Evolutionary conservation across 2,797 vertebrate genomes (phyloP), one percentile per base, ranked within the genome.

Genomic region (Diplodus sargus): DNA sequence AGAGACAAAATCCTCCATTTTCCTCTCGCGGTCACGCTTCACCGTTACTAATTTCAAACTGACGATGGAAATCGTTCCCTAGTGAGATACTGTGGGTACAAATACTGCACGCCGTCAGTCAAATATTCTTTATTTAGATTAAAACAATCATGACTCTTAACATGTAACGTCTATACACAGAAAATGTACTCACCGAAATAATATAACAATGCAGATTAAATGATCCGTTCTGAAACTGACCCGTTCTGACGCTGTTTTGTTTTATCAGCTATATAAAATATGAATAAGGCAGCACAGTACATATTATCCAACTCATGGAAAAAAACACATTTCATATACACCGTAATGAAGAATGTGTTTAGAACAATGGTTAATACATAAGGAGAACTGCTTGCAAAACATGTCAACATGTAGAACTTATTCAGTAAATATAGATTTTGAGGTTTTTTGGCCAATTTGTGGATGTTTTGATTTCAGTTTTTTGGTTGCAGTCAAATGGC

Each of bases 221-320:
- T 34, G 60, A 84, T 39, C 78, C 70, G 56, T 76, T 28, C 68
- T 73, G 65, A 78, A 77, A 74, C 15, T 22, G 45, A 82, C 45
- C 62, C 7, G 13, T 81, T 78, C 77, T 85, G 11, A 81, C 74
- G 76, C 76, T 82, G 69, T 88, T 84, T 82, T 4, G 54, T 67
- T 85, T 85, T 25, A 78, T 81, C 82, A 85, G 66, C 73, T 85
- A 66, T 86, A 76, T 74, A 90, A 90, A 86, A 91, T 71, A 88
- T 85, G 78, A 84, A 87, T 93, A 95, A 93, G 92, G 93, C 94
- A 94, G 83, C 88, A 94, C 92, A 94, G 85, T 81, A 94, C 83
- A 87, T 48, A 28, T 28, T 28, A 90, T 91, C 85, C 85, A 86
- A 86, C 74, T 78, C 45, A 70, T 56, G 53, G 69, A 79, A 88